Evolutionary conservation across 2,797 vertebrate genomes (phyloP).

Genomic region (Syngnathus rostellatus): DNA sequence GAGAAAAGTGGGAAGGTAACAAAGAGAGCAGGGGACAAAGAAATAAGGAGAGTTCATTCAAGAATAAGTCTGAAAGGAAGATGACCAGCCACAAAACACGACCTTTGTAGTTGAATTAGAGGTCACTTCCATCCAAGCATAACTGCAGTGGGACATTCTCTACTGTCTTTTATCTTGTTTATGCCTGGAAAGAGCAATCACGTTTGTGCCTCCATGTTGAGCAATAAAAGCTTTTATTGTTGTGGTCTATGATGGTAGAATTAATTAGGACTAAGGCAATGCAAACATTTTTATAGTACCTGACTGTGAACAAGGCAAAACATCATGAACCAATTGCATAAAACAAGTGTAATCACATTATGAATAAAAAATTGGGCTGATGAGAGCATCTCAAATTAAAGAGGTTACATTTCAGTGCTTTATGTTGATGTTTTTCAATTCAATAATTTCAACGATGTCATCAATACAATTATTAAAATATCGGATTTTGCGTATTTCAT

Average conservation of each 20-base stretch:
- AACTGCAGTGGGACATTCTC: background rate
- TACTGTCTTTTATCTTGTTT: background rate
- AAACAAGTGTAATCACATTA: background rate
- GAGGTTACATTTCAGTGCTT: background rate
- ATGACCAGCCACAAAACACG: background rate
- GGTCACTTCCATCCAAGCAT: background rate
- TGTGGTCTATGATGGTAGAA: background rate
- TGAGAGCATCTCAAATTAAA: background rate
- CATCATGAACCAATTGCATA: background rate
- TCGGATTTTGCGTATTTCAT: no score
- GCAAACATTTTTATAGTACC: conserved; percentile 11
- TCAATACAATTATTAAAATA: no score
- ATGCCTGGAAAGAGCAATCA: background rate
- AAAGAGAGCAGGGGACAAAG: conserved; percentile 20
- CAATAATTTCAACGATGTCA: no score
- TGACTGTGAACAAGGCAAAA: background rate
- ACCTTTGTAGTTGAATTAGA: background rate
- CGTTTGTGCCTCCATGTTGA: background rate
- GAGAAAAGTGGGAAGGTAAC: background rate
- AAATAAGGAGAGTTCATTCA: background rate
- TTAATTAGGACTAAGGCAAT: conserved; percentile 1
- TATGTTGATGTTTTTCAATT: no score
- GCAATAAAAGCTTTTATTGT: conserved; percentile 4
- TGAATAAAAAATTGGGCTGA: background rate
- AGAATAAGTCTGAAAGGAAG: conserved; percentile 15